Conservation (phyloP, 2,113 vertebrate genomes). For the Panthera tigris region DNA sequence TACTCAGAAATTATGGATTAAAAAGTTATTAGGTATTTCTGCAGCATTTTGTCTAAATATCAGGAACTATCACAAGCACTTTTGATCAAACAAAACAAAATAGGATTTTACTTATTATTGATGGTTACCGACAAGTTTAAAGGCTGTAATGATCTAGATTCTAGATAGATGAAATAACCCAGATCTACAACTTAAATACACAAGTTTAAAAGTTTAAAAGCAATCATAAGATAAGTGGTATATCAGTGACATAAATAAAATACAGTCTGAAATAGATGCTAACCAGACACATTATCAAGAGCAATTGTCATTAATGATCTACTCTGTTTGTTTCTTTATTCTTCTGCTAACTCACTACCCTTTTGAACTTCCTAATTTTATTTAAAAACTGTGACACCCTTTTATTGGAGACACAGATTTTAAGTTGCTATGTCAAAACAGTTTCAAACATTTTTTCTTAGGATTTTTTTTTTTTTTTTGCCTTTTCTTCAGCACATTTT, state of each 20-base stretch:
- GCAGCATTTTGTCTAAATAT: not conserved
- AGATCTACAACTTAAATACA: not conserved
- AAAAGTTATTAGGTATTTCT: not conserved
- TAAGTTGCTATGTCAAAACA: not conserved
- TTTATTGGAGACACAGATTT: slow-evolving; percentile 23
- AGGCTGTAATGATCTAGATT: not conserved
- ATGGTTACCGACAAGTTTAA: not conserved
- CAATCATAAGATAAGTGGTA: not conserved
- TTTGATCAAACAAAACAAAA: not conserved
- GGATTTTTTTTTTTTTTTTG: not conserved
- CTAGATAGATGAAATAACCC: not conserved
- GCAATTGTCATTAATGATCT: not conserved
- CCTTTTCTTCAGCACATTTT: not conserved
- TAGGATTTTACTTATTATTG: not conserved
- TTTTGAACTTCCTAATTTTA: slow-evolving; percentile 57
- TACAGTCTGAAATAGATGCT: not conserved
- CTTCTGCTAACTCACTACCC: not conserved
- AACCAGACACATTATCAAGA: not conserved
- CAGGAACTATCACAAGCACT: not conserved
- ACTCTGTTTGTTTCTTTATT: not conserved
- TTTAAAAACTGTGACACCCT: not conserved
- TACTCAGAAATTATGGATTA: not conserved
- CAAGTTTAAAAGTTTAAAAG: not conserved
- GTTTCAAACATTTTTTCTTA: not conserved
- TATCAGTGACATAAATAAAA: not conserved